phyloP scores from a whole-genome alignment of 2,888 invertebrate genomes.

The Morinoia aosen region DNA sequence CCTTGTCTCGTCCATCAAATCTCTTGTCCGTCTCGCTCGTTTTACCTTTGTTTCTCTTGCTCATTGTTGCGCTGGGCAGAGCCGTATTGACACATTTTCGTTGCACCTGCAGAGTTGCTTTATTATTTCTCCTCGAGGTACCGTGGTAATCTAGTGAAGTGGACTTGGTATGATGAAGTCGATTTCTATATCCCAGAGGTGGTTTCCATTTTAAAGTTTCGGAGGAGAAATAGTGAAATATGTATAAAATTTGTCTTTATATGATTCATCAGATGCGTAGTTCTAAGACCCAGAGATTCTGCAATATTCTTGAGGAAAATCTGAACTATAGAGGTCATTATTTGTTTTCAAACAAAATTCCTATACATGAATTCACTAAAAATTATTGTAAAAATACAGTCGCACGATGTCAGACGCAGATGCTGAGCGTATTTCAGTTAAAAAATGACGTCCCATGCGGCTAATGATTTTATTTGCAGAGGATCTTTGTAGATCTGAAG shows the following conservation, averaged over 20 bases:
- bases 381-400: not conserved
- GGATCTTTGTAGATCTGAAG: not conserved
- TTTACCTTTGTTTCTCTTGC: not conserved
- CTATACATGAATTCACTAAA: not conserved
- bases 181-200: not conserved
- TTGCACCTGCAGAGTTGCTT: not conserved
- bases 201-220: not conserved
- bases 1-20: slow-evolving; percentile 3
- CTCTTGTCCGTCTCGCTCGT: not conserved
- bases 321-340: no score
- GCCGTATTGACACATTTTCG: not conserved
- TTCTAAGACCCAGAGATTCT: not conserved
- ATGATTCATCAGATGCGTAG: not conserved
- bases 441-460: not conserved
- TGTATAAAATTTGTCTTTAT: not conserved
- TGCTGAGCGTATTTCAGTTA: not conserved
- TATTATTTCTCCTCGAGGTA: not conserved
- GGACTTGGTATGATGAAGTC: not conserved
- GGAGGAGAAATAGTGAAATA: not conserved
- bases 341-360: not conserved
- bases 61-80: not conserved
- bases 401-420: not conserved
- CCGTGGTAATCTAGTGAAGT: not conserved
- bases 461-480: not conserved
- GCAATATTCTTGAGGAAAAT: no score